phyloP scores from a whole-genome alignment of 2,113 vertebrate species.

The Arvicanthis niloticus region DNA sequence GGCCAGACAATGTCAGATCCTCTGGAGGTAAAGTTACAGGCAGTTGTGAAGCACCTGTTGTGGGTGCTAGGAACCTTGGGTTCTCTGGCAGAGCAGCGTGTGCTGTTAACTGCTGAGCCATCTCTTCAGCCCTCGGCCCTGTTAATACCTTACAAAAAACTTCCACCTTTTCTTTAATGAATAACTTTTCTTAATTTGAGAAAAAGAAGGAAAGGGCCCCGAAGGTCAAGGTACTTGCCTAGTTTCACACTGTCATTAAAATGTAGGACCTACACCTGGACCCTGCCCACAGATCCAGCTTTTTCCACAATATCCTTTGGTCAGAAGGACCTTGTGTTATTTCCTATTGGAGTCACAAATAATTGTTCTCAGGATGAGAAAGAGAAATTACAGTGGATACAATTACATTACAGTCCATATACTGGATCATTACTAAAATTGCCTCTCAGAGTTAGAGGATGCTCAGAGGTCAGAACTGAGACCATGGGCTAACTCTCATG shows the following conservation, averaged over 20 bases:
- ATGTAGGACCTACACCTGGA: not conserved
- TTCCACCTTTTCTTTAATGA: constrained; percentile 19
- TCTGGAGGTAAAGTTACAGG: not conserved
- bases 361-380: not conserved
- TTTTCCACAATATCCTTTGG: not conserved
- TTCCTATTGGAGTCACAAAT: not conserved
- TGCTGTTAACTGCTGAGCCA: not conserved
- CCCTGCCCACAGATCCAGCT: not conserved
- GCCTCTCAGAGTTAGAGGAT: constrained; percentile 25
- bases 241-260: not conserved
- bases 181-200: constrained; percentile 47
- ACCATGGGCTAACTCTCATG: not conserved
- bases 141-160: not conserved
- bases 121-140: not conserved
- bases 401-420: not conserved
- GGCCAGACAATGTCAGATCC: not conserved
- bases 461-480: constrained; percentile 49
- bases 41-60: not conserved
- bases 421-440: constrained; percentile 26
- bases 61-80: not conserved
- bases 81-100: not conserved
- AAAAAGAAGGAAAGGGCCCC: not conserved
- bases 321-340: not conserved
- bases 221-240: not conserved
- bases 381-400: not conserved